Percentiles rank a stretch among this genome's conserved stretches.
phyloP scores from a whole-genome alignment of 1,140 invertebrate species.

The Stegodyphus mimosarum region DNA sequence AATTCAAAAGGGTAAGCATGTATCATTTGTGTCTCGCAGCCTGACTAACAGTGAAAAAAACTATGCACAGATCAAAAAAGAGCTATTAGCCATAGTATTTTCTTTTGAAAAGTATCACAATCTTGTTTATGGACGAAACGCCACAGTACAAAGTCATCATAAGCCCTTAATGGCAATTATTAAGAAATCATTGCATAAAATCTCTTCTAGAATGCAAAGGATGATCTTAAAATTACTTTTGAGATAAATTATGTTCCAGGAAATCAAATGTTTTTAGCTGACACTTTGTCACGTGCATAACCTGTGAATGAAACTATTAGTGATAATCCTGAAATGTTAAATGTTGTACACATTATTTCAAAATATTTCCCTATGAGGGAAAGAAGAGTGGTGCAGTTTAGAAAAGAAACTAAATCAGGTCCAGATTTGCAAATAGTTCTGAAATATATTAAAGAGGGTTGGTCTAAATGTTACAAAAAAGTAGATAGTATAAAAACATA shows the following conservation, averaged over 20 bases:
- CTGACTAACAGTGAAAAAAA: slow-evolving; percentile 68
- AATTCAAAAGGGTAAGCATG: too few species aligned
- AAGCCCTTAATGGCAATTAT: slow-evolving; percentile 69
- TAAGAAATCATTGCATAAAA: slow-evolving; percentile 67
- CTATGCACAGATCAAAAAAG: slow-evolving; percentile 65
- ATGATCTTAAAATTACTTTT: too few species aligned
- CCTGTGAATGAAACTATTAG: slow-evolving; percentile 13
- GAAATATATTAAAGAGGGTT: too few species aligned
- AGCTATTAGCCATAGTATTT: slow-evolving; percentile 70
- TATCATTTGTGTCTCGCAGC: too few species aligned
- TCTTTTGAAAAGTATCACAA: slow-evolving; percentile 68
- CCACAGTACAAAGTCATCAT: slow-evolving; percentile 70
- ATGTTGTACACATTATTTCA: slow-evolving; percentile 28
- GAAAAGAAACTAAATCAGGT: slow-evolving; percentile 16
- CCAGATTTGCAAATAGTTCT: slow-evolving; percentile 25
- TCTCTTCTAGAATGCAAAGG: too few species aligned
- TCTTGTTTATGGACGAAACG: slow-evolving; percentile 69
- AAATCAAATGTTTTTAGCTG: too few species aligned
- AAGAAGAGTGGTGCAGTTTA: slow-evolving; percentile 9
- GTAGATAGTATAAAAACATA: too few species aligned
- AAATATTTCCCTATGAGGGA: slow-evolving; percentile 42
- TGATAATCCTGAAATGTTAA: slow-evolving; percentile 46
- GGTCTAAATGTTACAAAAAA: too few species aligned
- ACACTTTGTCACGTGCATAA: too few species aligned
- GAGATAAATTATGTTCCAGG: too few species aligned